Conservation (phyloP, 1,140 invertebrate genomes). For the Drosophila arizonae region DNA sequence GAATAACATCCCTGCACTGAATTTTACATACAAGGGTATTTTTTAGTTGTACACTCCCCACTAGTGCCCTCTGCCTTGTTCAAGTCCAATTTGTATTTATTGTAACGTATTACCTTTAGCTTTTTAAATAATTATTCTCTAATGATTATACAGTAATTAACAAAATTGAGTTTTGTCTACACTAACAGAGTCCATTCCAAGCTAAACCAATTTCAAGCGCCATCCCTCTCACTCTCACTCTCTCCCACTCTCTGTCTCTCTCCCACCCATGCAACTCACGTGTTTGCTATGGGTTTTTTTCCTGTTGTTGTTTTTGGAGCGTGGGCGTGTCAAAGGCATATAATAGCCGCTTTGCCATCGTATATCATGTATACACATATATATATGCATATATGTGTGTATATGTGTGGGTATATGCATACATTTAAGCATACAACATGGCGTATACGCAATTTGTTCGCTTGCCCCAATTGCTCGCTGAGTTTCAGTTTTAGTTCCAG, state of each 20-base stretch:
- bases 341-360: background rate
- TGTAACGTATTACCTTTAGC: background rate
- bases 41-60: background rate
- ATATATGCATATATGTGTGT: background rate
- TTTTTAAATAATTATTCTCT: background rate
- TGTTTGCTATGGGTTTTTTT: background rate
- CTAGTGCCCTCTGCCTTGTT: background rate
- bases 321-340: conserved; percentile 13
- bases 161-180: background rate
- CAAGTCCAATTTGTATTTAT: background rate
- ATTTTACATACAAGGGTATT: background rate
- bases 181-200: background rate
- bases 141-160: background rate
- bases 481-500: conserved; percentile 13
- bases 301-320: background rate
- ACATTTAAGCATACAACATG: conserved; percentile 36
- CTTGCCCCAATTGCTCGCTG: conserved; percentile 57
- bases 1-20: background rate
- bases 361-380: background rate
- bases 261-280: background rate
- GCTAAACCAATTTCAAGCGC: background rate
- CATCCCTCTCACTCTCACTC: too few species aligned
- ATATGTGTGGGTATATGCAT: background rate
- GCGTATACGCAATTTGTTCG: conserved; percentile 62
- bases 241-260: too few species aligned